A percentile compares a stretch with the other conserved stretches of the same genome.
phyloP scores from a whole-genome alignment of 92 coral and sea anemone genomes.

The Epizoanthus fatuus region DNA sequence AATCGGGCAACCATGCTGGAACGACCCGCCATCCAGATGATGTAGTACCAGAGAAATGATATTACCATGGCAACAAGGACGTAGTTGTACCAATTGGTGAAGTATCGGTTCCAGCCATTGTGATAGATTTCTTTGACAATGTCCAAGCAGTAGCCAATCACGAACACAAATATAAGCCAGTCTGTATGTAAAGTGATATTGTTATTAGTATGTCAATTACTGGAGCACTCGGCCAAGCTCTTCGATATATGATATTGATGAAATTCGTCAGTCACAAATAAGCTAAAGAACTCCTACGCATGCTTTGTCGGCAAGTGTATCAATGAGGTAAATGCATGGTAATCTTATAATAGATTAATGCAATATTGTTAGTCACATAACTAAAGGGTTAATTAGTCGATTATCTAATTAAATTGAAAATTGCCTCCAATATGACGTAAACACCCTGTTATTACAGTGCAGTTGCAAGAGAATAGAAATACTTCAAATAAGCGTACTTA shows the following conservation, averaged over 20 bases:
- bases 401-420: too few relatives aligned
- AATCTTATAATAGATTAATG: too few relatives aligned
- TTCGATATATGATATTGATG: too few relatives aligned
- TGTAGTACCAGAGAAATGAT: constrained; percentile 14
- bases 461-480: neutral
- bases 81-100: neutral
- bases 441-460: neutral
- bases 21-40: constrained; percentile 24
- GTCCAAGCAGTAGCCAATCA: constrained; percentile 8
- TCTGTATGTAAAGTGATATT: constrained; percentile 8
- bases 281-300: too few relatives aligned
- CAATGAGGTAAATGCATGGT: too few relatives aligned
- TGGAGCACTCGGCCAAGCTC: neutral
- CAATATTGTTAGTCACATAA: too few relatives aligned
- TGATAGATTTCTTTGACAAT: constrained; percentile 37
- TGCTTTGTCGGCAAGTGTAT: too few relatives aligned
- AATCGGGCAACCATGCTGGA: neutral
- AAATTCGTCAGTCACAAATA: too few relatives aligned
- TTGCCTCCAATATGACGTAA: neutral
- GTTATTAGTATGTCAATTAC: neutral
- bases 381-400: too few relatives aligned
- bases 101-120: neutral
- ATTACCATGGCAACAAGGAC: constrained; percentile 25
- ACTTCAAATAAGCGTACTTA: neutral
- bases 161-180: constrained; percentile 4